These are phyloP conservation scores for Anomalospiza imberbis DNA, from an alignment of 2,797 vertebrate species.

Conservation along the genomic window DNA sequence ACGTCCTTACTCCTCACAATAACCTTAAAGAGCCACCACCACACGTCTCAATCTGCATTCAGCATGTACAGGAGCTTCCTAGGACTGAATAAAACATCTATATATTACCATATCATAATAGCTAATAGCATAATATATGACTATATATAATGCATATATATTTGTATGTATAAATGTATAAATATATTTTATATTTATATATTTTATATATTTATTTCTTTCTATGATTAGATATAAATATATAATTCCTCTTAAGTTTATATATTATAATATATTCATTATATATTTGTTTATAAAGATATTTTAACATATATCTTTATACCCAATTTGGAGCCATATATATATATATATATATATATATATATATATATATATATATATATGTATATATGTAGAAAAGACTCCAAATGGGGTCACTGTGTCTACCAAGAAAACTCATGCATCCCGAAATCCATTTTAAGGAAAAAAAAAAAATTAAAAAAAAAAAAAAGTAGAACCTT, in stretches of 20 bases:
- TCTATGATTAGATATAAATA: too few relatives aligned
- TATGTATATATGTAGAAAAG: neutral
- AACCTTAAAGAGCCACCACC: constrained; percentile 67
- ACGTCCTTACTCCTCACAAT: constrained; percentile 51
- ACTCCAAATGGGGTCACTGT: neutral
- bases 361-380: too few relatives aligned
- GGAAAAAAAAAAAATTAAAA: neutral
- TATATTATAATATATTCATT: too few relatives aligned
- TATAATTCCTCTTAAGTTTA: too few relatives aligned
- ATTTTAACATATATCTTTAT: too few relatives aligned
- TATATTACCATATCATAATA: too few relatives aligned
- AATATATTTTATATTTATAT: too few relatives aligned
- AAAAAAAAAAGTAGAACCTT: neutral
- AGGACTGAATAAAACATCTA: neutral
- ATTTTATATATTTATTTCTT: neutral
- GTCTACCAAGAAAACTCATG: neutral
- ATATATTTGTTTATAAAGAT: too few relatives aligned
- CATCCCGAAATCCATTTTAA: fast-evolving
- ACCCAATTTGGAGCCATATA: too few relatives aligned
- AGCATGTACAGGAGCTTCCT: neutral
- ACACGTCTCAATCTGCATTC: neutral
- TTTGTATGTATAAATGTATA: neutral
- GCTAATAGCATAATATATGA: too few relatives aligned
- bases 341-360: too few relatives aligned
- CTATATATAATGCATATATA: too few relatives aligned